Base-by-base conservation (phyloP, 2,113 vertebrate genomes). In the Uropsilus gracilis region DNA sequence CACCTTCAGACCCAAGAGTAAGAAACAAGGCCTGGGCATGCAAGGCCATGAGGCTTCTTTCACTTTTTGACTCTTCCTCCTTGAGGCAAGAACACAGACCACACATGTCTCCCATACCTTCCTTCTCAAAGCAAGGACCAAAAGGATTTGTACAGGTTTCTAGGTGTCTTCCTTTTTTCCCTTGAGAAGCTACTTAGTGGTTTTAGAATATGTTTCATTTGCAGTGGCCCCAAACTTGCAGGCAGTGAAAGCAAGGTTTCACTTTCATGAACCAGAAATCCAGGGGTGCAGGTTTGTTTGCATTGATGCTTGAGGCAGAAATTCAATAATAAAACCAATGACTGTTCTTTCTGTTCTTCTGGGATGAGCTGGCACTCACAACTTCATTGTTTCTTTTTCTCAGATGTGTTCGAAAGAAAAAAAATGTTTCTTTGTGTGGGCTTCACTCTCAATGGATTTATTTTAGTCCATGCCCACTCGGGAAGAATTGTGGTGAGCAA, bases 21-120 rank as follows among this genome's bases (percentile, higher is more conserved):
- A 53, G 28, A 63, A 28, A 48, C 2, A n/a, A 37, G 22, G 26
- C 8, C 24, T n/a, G 22, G 37, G 30, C 8, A 42, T 46, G 39
- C 14, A 39, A n/a, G 42, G 53, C 53, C 8, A 26, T 37, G 34
- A 50, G 64, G 13, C 61, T 72, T 37, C 73, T 34, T 50, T 22
- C 13, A 5, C 30, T 7, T 34, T 22, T 61, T 13, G 18, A 22
- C 63, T 12, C 2, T 9, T 50, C 53, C 77, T 61, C 5, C 73
- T 46, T 12, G 64, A 84, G 46, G 24, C 14, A 32, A 20, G 24
- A 30, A 24, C n/a, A 16, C 63, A 24, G 75, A 59, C 18, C 18
- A 2, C 22, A 0, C 0, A 6, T 20, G 30, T 16, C 30, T 46
- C 37, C 37, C 1, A 1, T 61, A 10, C 28, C 0, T 24, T 13